Percentiles rank a stretch among this genome's conserved stretches.
These are phyloP conservation scores for Thalassaphorura encarpata DNA, from an alignment of 1,140 invertebrate genomes.

Conservation along the genomic window DNA sequence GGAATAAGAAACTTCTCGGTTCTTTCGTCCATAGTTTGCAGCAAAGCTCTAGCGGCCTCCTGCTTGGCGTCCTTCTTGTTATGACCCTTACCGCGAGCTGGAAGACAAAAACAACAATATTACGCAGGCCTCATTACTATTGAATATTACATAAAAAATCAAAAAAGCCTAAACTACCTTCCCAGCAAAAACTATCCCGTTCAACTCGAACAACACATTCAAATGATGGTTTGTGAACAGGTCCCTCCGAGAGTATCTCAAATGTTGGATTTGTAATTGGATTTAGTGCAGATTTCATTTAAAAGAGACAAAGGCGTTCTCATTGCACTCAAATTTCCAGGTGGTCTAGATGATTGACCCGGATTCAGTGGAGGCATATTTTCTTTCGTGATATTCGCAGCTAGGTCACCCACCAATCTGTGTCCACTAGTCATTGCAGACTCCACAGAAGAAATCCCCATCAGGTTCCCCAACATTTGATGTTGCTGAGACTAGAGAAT, in stretches of 20 bases:
- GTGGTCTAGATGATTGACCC: neutral
- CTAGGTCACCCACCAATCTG: neutral
- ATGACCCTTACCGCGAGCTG: constrained; percentile 20
- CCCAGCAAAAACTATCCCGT: constrained; percentile 6
- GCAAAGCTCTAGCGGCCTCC: constrained; percentile 23
- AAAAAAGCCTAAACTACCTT: constrained; percentile 8
- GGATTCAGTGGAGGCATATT: no score
- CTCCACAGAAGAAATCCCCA: neutral
- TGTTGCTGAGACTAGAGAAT: no score
- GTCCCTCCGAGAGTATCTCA: constrained; percentile 5
- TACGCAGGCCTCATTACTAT: neutral
- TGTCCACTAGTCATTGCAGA: neutral
- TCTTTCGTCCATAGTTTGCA: constrained; percentile 15
- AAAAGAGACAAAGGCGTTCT: constrained; percentile 25
- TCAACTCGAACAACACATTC: constrained; percentile 16
- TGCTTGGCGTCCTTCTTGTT: constrained; percentile 30
- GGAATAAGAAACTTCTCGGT: constrained; percentile 3
- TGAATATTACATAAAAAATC: neutral
- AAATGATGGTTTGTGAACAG: constrained; percentile 14
- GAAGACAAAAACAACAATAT: neutral
- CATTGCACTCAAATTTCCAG: neutral
- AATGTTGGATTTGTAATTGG: constrained; percentile 13
- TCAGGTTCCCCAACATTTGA: no score
- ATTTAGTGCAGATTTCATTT: constrained; percentile 28
- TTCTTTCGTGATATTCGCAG: neutral